These are phyloP conservation scores for Alligator mississippiensis DNA, from an alignment of 2,113 vertebrate genomes.

Conservation along the genomic window DNA sequence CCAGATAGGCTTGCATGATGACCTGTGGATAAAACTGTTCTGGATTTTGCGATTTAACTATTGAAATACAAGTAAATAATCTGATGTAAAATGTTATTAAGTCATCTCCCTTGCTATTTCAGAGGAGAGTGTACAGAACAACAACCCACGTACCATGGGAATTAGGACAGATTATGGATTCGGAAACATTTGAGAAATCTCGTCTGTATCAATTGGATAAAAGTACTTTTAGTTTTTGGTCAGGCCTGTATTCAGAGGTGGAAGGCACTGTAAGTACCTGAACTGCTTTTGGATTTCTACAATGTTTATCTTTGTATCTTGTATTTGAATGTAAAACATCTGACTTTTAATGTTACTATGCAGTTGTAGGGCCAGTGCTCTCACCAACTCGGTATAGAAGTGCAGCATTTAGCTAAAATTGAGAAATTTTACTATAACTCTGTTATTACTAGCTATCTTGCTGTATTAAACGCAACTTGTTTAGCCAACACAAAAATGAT, in stretches of 20 bases:
- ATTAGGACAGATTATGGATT: slow-evolving; percentile 95
- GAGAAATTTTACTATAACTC: too few relatives aligned
- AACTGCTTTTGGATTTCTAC: rapidly evolving
- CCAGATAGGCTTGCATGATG: too few relatives aligned
- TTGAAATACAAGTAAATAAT: background rate
- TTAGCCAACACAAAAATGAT: background rate
- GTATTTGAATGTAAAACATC: background rate
- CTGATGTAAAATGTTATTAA: background rate
- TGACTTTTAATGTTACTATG: background rate
- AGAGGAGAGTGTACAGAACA: slow-evolving; percentile 91
- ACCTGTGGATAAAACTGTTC: background rate
- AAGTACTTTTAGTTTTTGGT: slow-evolving; percentile 99
- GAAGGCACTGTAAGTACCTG: slow-evolving; percentile 92
- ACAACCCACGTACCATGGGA: slow-evolving; percentile 91
- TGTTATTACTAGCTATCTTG: background rate
- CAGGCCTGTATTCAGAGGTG: slow-evolving; percentile 94
- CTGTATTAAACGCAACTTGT: background rate
- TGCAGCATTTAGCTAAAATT: background rate
- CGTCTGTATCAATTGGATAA: slow-evolving; percentile 98
- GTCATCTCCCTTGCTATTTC: slow-evolving; percentile 27
- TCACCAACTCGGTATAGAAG: too few relatives aligned
- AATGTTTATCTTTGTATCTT: background rate
- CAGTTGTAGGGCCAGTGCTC: background rate
- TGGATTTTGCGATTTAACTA: background rate
- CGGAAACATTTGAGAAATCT: slow-evolving; percentile 97